Conservation (phyloP, 2,888 invertebrate genomes). For the Euphydryas editha region DNA sequence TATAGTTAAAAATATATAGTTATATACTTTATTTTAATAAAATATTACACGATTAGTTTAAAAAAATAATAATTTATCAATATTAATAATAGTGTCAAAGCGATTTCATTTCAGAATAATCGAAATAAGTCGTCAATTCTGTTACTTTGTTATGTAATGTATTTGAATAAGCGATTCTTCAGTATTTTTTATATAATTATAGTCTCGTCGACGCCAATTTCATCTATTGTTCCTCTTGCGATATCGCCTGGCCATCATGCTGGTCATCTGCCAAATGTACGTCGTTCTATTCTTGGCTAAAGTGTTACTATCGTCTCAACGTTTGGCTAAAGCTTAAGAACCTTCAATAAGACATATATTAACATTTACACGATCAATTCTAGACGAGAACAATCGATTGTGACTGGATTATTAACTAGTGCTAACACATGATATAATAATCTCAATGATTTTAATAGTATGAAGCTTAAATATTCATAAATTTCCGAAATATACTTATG, state of each 20-base stretch:
- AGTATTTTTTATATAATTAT: conserved; percentile 39
- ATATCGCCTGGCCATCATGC: conserved; percentile 44
- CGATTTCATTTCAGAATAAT: neutral
- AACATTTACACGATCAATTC: conserved; percentile 5
- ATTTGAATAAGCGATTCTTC: conserved; percentile 17
- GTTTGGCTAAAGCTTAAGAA: conserved; percentile 42
- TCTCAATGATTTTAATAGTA: too few species aligned
- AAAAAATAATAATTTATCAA: neutral
- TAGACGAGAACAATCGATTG: neutral
- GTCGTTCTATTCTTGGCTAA: conserved; percentile 47
- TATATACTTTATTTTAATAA: too few species aligned
- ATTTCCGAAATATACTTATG: too few species aligned
- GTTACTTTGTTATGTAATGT: conserved; percentile 7
- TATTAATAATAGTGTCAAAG: neutral
- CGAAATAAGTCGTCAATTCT: neutral
- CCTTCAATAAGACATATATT: conserved; percentile 29
- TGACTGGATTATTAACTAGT: neutral
- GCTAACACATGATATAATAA: neutral
- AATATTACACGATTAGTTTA: neutral
- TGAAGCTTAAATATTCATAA: too few species aligned
- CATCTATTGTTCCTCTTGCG: conserved; percentile 48
- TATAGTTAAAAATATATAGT: too few species aligned
- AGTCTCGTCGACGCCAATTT: conserved; percentile 42
- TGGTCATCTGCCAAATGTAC: conserved; percentile 50
- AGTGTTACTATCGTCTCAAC: conserved; percentile 43